Base-by-base conservation (phyloP, 2,888 invertebrate species). In the Lamproptera curius region DNA sequence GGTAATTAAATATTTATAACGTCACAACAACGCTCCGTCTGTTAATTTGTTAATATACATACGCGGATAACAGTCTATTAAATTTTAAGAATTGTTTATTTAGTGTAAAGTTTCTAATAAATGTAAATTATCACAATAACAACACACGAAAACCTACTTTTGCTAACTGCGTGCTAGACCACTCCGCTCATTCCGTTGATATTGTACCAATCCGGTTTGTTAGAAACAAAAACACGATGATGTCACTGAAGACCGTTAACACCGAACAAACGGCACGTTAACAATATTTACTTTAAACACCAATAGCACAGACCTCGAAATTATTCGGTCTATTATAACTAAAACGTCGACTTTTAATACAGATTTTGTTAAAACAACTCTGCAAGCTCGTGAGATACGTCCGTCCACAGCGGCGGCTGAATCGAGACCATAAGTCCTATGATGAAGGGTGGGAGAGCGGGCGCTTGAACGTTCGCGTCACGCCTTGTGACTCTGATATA, bases 1-100 rank as follows among this genome's bases (percentile, higher is more conserved):
- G 77, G 81, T 83, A 83, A 85, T 86, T 84, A 84, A 85, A 85
- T 83, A 85, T 85, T 81, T 81, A 85, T 79, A 61, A 73, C 72
- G 75, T 77, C 69, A 69, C 64, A 59, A 58, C 54, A 63, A 28
- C 4, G 35, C 34, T 17, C 17, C 20, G n/a, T 23, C 35, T 31
- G 46, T 46, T 49, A 44, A 42, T 46, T 46, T 20, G 46, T 40
- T 37, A 39, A 47, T 36, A 20, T 36, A 20, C 23, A 20, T 34
- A 46, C n/a, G 4, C 31, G n/a, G n/a, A 11, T n/a, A 11, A 31
- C 11, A 16, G 11, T 16, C 16, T 16, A 4, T 1, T 5, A 16
- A 2, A 28, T n/a, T n/a, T 15, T 28, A 13, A 3, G 3, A 20
- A 5, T 6, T 20, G 20, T 5, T 20, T 20, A 6, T 20, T 20